These are phyloP conservation scores for Clarias platycephalus DNA, from an alignment of 2,797 vertebrate species.

Conservation along the genomic window DNA sequence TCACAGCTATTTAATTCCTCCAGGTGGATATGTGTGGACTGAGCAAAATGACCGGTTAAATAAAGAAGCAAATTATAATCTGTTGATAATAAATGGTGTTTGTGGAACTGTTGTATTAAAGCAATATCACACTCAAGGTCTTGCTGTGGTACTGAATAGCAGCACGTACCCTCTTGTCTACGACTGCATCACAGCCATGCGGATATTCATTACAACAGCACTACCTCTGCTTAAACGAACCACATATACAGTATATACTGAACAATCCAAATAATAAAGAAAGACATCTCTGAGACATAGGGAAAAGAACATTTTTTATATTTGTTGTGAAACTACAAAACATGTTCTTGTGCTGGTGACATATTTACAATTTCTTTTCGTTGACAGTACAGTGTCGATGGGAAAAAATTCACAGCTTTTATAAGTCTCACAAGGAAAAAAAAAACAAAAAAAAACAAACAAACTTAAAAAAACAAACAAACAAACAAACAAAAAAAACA, in stretches of 20 bases:
- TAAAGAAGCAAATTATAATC: too few relatives aligned
- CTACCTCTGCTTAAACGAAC: neutral
- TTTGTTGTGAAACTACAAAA: conserved; percentile 85
- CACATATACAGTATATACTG: neutral
- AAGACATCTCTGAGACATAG: conserved; percentile 1
- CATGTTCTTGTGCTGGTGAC: conserved; percentile 78
- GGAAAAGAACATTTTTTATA: conserved; percentile 71
- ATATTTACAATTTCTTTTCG: conserved; percentile 78
- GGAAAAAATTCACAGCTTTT: conserved; percentile 83
- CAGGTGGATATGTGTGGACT: too few relatives aligned
- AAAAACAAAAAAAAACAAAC: neutral
- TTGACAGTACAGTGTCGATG: conserved; percentile 77
- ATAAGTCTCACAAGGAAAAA: conserved; percentile 68
- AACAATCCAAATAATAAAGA: neutral
- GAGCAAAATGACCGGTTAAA: too few relatives aligned
- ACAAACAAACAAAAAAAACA: conserved; percentile 54
- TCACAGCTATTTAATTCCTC: too few relatives aligned
- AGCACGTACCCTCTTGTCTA: too few relatives aligned
- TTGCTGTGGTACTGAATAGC: too few relatives aligned
- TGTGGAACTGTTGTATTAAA: too few relatives aligned
- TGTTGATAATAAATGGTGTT: too few relatives aligned
- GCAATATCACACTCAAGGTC: too few relatives aligned
- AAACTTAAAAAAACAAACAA: too few relatives aligned
- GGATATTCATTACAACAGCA: too few relatives aligned
- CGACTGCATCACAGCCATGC: too few relatives aligned